A percentile compares a stretch with the other conserved stretches of the same genome.
These are phyloP conservation scores for Catharus bicknelli DNA, from an alignment of 2,113 vertebrate genomes.

Conservation along the genomic window DNA sequence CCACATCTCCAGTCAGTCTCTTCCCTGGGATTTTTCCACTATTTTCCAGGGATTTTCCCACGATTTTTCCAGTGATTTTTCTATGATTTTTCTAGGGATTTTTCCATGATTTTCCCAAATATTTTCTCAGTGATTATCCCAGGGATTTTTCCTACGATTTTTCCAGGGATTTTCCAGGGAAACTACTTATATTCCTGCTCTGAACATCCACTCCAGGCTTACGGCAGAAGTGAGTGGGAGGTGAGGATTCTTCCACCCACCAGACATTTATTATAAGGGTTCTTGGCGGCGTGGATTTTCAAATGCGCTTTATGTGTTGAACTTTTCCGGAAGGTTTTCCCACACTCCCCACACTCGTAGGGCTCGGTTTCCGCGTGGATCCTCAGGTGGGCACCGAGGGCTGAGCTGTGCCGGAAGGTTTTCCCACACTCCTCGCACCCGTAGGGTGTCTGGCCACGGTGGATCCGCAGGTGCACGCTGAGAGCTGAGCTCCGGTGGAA, in stretches of 20 bases:
- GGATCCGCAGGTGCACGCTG: slow-evolving; percentile 37
- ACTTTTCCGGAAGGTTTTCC: slow-evolving; percentile 63
- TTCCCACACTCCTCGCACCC: slow-evolving; percentile 42
- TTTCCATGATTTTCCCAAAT: no score
- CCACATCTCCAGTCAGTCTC: fast-evolving
- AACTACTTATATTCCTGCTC: not conserved
- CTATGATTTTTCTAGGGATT: no score
- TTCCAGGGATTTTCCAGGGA: no score
- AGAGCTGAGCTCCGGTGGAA: slow-evolving; percentile 47
- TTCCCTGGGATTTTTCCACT: not conserved
- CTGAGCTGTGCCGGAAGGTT: slow-evolving; percentile 66
- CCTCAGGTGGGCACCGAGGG: slow-evolving; percentile 67
- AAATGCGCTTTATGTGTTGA: slow-evolving; percentile 74
- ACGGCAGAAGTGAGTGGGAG: slow-evolving; percentile 16
- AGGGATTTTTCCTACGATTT: no score
- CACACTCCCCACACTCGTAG: slow-evolving; percentile 42
- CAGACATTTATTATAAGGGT: slow-evolving; percentile 80
- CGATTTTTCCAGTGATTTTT: no score
- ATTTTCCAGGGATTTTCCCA: no score
- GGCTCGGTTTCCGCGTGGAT: slow-evolving; percentile 66
- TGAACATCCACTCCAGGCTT: not conserved
- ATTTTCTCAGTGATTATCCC: no score
- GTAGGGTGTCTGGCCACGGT: slow-evolving; percentile 30
- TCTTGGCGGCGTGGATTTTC: slow-evolving; percentile 81
- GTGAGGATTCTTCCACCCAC: slow-evolving; percentile 51